Conservation (phyloP, 2,797 vertebrate genomes). For the Clarias platycephalus region DNA sequence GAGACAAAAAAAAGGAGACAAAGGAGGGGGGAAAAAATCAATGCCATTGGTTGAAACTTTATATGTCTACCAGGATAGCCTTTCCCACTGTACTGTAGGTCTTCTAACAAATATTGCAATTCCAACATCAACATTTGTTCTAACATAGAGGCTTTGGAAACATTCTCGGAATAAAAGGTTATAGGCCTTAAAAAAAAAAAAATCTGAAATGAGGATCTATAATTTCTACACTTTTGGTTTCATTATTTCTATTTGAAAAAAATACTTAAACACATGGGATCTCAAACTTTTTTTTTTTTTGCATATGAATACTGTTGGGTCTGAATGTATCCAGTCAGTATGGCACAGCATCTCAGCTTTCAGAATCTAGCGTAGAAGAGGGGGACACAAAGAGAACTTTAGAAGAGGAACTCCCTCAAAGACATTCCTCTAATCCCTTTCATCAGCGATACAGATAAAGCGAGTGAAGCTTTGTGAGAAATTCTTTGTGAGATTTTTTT, state of each 20-base stretch:
- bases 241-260: not conserved
- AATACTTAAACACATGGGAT: constrained; percentile 66
- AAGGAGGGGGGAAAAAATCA: not conserved
- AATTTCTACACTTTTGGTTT: not conserved
- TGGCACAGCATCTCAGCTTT: constrained; percentile 78
- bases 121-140: constrained; percentile 9
- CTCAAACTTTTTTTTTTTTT: constrained; percentile 79
- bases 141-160: not conserved
- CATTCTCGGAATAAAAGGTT: not conserved
- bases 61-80: constrained; percentile 24
- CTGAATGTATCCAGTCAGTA: constrained; percentile 85
- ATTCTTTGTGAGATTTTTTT: not conserved
- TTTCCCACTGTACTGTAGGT: constrained; percentile 17
- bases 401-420: constrained; percentile 60
- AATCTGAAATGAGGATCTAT: not conserved
- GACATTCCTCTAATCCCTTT: constrained; percentile 55
- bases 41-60: not conserved
- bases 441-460: constrained; percentile 38
- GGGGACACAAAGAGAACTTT: constrained; percentile 77
- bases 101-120: not conserved
- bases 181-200: too few species aligned
- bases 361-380: constrained; percentile 66
- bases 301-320: constrained; percentile 82
- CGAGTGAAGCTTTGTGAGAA: constrained; percentile 29
- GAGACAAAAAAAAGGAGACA: not conserved